Base-by-base conservation (phyloP, 1,140 invertebrate genomes). In the Calliphora vicina region DNA sequence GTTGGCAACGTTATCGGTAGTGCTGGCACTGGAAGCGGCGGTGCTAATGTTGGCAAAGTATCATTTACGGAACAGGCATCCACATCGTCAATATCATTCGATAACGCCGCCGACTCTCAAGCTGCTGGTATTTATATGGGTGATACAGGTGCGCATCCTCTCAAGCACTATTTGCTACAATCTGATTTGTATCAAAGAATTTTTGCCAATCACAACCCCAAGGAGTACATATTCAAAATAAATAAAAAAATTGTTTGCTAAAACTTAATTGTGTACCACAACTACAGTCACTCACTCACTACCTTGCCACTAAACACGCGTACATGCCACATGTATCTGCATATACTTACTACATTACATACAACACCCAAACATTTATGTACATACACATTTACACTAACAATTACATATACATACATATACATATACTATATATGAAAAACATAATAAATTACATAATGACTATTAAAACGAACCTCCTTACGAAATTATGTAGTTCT, bases 121-220 rank as follows among this genome's bases (percentile, higher is more conserved):
- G 57, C 80, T 26, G 27, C 80, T 86, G 85, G 84, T 87, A 87
- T 85, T 88, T 86, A 88, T 88, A 88, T 85, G 85, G 82, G 82
- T 61, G 83, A 76, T 23, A 78, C 83, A 85, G 86, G 20, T 83
- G 82, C 82, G 84, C 84, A 85, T 86, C 85, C 6, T 35, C 85
- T 88, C 5, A 10, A 67, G 87, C 83, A 86, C 85, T 82, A 85
- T 50, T 17, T 50, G 45, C 12, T 50, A 50, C 45, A 50, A 50
- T 6, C 0, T 15, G 5, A 2, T 35, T 10, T 35, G 6, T 35
- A 35, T 35, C 35, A 35, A 35, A 35, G 6, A 5, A 35, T 5
- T 35, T 35, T 35, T 35, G 35, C 10, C 4, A 5, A 35, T 35
- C 35, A 35, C 35, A 35, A 35, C 35, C 35, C 10, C 6, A 10